Evolutionary conservation across 1,140 invertebrate species (phyloP), one percentile per base, ranked within the genome.

Genomic region (Myzus persicae): DNA sequence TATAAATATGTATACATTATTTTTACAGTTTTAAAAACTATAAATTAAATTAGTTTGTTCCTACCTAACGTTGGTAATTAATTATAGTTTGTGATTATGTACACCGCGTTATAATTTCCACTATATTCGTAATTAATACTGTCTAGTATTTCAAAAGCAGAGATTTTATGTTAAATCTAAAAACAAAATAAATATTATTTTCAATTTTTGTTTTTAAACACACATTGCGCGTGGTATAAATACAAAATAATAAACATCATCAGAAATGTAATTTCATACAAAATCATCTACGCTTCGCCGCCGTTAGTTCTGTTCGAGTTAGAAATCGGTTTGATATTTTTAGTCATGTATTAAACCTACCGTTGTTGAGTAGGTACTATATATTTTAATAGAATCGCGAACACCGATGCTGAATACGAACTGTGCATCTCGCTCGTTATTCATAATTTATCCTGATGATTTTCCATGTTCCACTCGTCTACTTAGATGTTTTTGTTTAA

Each of bases 21-120:
- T 76, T 76, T 76, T 76, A 76, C 14, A 76, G 31, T 76, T 76
- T 87, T 88, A 46, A 48, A 87, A 88, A 88, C 44, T 88, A 85
- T 85, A 85, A 42, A 85, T 84, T 40, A 31, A 87, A 87, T 87
- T 36, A 87, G 85, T 88, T 88, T 88, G 18, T 46, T 76, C n/a
- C 59, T n/a, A 76, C 59, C 59, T 76, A 76, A 88, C 42, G 85
- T 31, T 46, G n/a, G 31, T 46, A 88, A 88, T 88, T 46, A 46
- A 88, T 88, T 88, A 88, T 48, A 88, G 44, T 46, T 22, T 40
- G 85, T 24, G 31, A 88, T n/a, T n/a, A 48, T 88, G 7, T 88
- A 88, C 0, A 46, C 18, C 31, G 6, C 14, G 42, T n/a, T n/a
- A 87, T 88, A 88, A 48, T 48, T 88, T 46, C 2, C 44, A 46